These are phyloP conservation scores for Macrocentrus cingulum DNA, from an alignment of 1,140 invertebrate species.

Conservation along the genomic window DNA sequence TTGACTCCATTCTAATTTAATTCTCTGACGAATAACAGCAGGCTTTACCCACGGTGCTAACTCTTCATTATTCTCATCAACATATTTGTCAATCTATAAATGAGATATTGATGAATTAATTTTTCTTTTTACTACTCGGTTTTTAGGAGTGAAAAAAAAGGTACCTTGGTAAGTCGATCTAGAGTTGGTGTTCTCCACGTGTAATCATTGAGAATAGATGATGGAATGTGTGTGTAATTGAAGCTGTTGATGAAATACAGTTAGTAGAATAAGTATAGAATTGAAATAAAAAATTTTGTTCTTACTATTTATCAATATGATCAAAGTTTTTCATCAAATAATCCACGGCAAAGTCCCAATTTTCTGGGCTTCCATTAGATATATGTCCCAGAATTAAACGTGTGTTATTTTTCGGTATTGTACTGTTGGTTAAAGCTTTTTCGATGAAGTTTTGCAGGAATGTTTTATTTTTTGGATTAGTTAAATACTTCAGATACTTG, in stretches of 20 bases:
- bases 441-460: conserved; percentile 30
- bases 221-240: background rate
- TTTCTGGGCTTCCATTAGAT: background rate
- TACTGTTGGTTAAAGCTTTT: conserved; percentile 11
- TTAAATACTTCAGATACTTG: conserved; percentile 28
- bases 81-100: conserved; percentile 12
- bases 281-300: background rate
- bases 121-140: background rate
- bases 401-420: conserved; percentile 9
- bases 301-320: conserved; percentile 20
- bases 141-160: too few species aligned
- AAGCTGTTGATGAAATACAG: conserved; percentile 12
- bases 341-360: conserved; percentile 20
- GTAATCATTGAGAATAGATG: conserved; percentile 18
- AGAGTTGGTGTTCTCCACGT: conserved; percentile 6
- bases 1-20: conserved; percentile 20
- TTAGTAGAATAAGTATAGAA: background rate
- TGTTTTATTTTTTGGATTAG: conserved; percentile 30
- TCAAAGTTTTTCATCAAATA: conserved; percentile 23
- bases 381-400: conserved; percentile 13
- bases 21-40: background rate
- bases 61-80: background rate
- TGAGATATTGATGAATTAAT: background rate
- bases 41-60: conserved; percentile 2
- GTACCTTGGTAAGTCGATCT: conserved; percentile 15